Evolutionary conservation across 1,140 invertebrate species (phyloP).

Genomic region (Probaryconus sp.): DNA sequence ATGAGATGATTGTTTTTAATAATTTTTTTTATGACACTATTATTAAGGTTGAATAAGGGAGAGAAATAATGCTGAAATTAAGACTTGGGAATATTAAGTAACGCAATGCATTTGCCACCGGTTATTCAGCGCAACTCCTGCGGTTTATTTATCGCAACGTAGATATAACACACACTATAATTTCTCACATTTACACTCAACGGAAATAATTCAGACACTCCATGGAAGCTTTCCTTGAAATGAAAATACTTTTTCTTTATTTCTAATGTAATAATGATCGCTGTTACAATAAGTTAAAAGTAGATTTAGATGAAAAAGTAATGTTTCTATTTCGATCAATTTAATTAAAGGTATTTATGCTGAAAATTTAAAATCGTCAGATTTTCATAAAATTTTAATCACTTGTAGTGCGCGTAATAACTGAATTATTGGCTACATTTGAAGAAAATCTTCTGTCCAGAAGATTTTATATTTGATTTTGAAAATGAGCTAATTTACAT

Average conservation of each 20-base stretch:
- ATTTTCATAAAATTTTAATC: no score
- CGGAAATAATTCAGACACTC: slow-evolving; percentile 18
- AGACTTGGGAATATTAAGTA: slow-evolving; percentile 24
- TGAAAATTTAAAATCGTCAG: no score
- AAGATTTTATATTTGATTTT: no score
- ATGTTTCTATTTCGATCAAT: no score
- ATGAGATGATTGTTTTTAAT: slow-evolving; percentile 11
- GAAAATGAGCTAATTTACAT: no score
- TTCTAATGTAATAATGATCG: slow-evolving; percentile 30
- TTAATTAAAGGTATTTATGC: no score
- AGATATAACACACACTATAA: slow-evolving; percentile 23
- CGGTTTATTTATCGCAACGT: slow-evolving; percentile 26
- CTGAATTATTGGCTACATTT: no score
- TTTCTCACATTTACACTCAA: slow-evolving; percentile 25
- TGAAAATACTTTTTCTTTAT: slow-evolving; percentile 15
- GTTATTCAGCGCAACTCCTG: background rate
- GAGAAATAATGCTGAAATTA: slow-evolving; percentile 20
- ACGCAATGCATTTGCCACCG: slow-evolving; percentile 14
- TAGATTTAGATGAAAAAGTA: no score
- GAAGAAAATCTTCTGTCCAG: no score
- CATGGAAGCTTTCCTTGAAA: background rate
- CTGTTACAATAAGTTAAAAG: slow-evolving; percentile 37
- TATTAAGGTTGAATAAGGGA: slow-evolving; percentile 13
- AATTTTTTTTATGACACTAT: slow-evolving; percentile 1
- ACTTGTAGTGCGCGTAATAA: no score